Evolutionary conservation across 1,140 invertebrate species (phyloP).

Genomic region (Whitmania pigra): DNA sequence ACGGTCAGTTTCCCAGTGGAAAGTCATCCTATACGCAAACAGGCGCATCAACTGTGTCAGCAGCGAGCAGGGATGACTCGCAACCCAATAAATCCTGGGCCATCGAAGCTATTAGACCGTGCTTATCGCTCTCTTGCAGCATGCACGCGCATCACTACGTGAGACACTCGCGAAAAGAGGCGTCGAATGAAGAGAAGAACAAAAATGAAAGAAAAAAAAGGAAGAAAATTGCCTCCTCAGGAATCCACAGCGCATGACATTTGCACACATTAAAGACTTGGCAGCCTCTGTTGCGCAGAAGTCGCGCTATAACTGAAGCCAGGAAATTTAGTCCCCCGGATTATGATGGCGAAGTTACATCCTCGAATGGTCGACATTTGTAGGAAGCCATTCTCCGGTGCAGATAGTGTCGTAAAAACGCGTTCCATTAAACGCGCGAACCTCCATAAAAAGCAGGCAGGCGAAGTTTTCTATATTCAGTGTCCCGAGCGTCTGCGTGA

Average conservation of each 20-base stretch:
- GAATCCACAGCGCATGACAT: neutral
- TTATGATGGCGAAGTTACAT: neutral
- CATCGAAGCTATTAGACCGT: conserved; percentile 14
- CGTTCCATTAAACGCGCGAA: conserved; percentile 12
- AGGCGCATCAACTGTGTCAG: no score
- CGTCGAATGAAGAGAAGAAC: neutral
- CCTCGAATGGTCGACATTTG: neutral
- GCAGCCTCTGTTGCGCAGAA: neutral
- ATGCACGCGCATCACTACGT: conserved; percentile 4
- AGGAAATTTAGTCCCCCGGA: neutral
- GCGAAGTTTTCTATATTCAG: no score
- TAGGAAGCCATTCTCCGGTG: neutral
- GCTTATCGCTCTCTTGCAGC: conserved; percentile 6
- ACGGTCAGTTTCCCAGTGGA: no score
- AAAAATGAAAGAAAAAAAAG: neutral
- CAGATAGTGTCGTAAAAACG: neutral
- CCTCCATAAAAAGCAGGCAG: neutral
- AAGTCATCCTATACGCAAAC: no score
- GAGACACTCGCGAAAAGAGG: neutral
- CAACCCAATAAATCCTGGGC: conserved; percentile 10
- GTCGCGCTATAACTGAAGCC: neutral
- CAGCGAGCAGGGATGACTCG: neutral
- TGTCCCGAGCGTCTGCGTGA: no score
- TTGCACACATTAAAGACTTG: neutral
- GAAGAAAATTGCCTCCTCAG: neutral